Conservation (phyloP, 2,888 invertebrate species). For the Drosophila mayaguana region DNA sequence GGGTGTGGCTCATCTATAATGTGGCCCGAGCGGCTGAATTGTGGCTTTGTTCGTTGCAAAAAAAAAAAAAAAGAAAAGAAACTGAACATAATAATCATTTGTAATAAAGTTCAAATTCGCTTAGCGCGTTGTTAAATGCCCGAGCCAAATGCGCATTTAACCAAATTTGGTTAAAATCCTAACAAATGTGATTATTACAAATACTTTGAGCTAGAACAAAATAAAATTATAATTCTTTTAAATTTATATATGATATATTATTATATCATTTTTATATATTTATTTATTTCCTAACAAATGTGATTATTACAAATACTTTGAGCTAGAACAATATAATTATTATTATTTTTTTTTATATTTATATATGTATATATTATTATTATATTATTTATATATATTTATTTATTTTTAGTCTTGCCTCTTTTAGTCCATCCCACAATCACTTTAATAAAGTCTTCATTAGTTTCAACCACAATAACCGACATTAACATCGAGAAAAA, state of each 20-base stretch:
- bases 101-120: conserved; percentile 39
- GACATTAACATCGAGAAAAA: conserved; percentile 30
- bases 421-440: conserved; percentile 3
- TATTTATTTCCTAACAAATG: conserved; percentile 20
- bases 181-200: conserved; percentile 28
- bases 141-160: conserved; percentile 21
- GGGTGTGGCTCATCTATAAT: conserved; percentile 44
- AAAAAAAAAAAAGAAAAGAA: conserved; percentile 25
- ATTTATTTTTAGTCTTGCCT: too few relatives aligned
- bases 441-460: conserved; percentile 13
- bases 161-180: conserved; percentile 34
- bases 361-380: too few relatives aligned
- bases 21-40: conserved; percentile 17
- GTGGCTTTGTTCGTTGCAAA: conserved; percentile 35
- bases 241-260: too few relatives aligned
- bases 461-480: conserved; percentile 44
- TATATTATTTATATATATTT: too few relatives aligned
- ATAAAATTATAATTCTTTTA: too few relatives aligned
- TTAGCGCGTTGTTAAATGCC: conserved; percentile 17
- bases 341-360: too few relatives aligned
- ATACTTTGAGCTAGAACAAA: neutral
- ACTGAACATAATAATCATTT: conserved; percentile 44
- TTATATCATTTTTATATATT: too few relatives aligned
- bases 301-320: conserved; percentile 7
- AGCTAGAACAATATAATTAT: too few relatives aligned